Evolutionary conservation across 1,140 invertebrate species (phyloP).

Genomic region (Aphidius ervi): DNA sequence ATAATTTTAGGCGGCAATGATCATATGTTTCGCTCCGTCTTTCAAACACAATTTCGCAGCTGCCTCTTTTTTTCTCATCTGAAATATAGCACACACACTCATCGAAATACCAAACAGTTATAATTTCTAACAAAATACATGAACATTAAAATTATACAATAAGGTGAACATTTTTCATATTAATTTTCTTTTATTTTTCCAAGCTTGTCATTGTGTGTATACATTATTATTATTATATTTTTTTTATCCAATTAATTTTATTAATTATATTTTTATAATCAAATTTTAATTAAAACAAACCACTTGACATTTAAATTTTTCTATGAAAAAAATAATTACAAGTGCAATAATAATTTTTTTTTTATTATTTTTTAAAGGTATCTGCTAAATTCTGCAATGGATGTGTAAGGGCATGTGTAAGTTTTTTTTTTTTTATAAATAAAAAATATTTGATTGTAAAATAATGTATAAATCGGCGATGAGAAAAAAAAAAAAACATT

Average conservation of each 20-base stretch:
- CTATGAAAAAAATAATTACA: constrained; percentile 3
- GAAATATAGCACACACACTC: background rate
- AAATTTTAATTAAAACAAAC: constrained; percentile 2
- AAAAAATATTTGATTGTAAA: constrained; percentile 1
- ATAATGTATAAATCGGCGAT: too few species aligned
- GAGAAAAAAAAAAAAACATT: too few species aligned
- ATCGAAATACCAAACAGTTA: background rate
- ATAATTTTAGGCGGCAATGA: too few species aligned
- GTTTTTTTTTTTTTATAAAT: constrained; percentile 25
- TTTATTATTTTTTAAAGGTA: constrained; percentile 33
- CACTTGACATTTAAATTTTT: constrained; percentile 11
- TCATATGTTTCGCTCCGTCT: too few species aligned
- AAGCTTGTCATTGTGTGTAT: constrained; percentile 1
- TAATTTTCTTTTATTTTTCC: background rate
- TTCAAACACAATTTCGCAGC: too few species aligned
- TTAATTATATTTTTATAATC: background rate
- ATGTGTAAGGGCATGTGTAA: constrained; percentile 48
- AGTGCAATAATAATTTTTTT: constrained; percentile 23
- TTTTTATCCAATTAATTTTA: background rate
- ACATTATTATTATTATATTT: background rate
- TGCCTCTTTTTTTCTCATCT: too few species aligned
- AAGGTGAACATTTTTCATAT: too few species aligned
- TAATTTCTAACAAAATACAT: background rate
- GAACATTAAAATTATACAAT: constrained; percentile 1
- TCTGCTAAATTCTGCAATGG: constrained; percentile 46